Evolutionary conservation across 2,797 vertebrate species (phyloP).

Genomic region (Harpagifer antarcticus): DNA sequence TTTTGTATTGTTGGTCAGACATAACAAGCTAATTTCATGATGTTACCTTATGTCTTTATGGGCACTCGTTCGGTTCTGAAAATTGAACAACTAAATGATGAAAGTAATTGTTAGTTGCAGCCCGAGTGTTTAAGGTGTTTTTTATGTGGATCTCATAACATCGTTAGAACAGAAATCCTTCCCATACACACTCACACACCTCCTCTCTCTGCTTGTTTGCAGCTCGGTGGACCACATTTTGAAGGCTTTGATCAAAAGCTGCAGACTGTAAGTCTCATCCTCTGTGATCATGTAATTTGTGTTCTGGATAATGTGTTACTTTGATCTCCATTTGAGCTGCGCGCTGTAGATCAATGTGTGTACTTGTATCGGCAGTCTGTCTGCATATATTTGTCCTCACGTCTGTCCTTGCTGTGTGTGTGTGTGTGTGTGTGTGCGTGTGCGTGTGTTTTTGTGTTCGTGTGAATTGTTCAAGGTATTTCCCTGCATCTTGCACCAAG

Average conservation of each 20-base stretch:
- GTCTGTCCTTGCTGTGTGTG: neutral
- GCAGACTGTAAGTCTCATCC: slow-evolving; percentile 93
- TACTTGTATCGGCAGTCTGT: slow-evolving; percentile 28
- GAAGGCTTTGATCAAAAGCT: slow-evolving; percentile 98
- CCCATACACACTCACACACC: slow-evolving; percentile 21
- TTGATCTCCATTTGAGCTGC: slow-evolving; percentile 60
- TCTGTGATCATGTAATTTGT: slow-evolving; percentile 62
- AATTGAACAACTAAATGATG: neutral
- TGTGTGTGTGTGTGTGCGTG: neutral
- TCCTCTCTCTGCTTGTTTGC: slow-evolving; percentile 64
- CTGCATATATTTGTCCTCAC: slow-evolving; percentile 36
- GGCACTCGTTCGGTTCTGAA: neutral
- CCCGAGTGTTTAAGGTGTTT: neutral
- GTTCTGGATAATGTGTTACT: slow-evolving; percentile 48
- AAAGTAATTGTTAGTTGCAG: neutral
- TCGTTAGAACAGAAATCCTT: slow-evolving; percentile 10
- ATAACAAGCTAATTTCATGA: neutral
- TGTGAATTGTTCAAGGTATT: slow-evolving; percentile 87
- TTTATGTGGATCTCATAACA: slow-evolving; percentile 11
- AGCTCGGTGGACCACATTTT: slow-evolving; percentile 97
- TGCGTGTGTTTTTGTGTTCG: neutral
- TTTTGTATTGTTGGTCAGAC: neutral
- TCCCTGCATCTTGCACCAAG: slow-evolving; percentile 90
- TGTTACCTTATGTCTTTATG: neutral
- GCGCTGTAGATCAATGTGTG: slow-evolving; percentile 46